These are phyloP conservation scores for Phoebastria nigripes DNA, from an alignment of 2,797 vertebrate species.

Conservation along the genomic window DNA sequence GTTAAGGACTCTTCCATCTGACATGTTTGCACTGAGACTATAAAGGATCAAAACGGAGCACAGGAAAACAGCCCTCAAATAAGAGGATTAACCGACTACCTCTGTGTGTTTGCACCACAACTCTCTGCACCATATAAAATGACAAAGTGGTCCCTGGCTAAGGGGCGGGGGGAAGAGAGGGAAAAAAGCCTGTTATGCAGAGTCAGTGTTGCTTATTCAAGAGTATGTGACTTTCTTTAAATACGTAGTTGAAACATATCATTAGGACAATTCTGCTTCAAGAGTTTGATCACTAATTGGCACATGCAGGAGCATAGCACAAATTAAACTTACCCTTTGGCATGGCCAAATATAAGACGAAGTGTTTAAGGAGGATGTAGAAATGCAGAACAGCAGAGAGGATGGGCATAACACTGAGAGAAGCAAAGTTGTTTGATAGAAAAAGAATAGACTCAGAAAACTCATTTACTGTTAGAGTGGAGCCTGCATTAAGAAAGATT, in stretches of 20 bases:
- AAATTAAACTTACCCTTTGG: neutral
- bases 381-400: neutral
- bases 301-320: neutral
- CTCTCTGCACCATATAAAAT: neutral
- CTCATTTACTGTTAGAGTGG: neutral
- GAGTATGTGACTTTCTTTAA: neutral
- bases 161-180: rapidly evolving
- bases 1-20: slow-evolving; percentile 40
- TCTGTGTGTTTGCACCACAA: neutral
- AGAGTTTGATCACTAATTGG: neutral
- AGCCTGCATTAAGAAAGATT: neutral
- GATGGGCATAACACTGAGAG: neutral
- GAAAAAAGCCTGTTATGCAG: neutral
- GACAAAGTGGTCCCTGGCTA: neutral
- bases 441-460: neutral
- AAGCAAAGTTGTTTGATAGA: neutral
- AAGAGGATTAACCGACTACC: neutral
- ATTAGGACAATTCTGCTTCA: neutral
- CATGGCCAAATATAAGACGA: neutral
- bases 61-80: neutral
- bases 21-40: neutral
- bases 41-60: neutral
- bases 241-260: rapidly evolving
- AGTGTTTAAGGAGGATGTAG: neutral
- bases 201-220: neutral